Evolutionary conservation across 92 coral and sea anemone species (phyloP), one percentile per base, ranked within the genome.

Genomic region (Heteractis magnifica): DNA sequence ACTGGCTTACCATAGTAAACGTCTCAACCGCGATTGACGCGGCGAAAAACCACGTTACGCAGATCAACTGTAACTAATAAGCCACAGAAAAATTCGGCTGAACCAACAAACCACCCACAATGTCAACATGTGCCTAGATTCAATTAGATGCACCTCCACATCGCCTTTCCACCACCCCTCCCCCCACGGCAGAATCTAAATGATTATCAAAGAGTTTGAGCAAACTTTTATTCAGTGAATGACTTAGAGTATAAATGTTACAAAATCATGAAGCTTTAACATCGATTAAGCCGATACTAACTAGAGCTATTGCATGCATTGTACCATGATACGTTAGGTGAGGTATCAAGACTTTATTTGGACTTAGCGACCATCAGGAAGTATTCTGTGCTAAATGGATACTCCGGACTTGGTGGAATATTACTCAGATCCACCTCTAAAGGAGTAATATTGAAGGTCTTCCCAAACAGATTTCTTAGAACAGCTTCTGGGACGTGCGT

Each of bases 401-500:
- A n/a, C 23, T 62, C 8, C 10, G 23, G 34, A 18, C 23, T 34
- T 62, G 15, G 73, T 68, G 73, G 73, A 2, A 68, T 4, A 21
- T 68, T 68, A 26, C 18, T 68, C 70, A 78, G 41, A 18, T 58
- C 83, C 4, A 80, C 83, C 26, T 85, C 88, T 23, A 85, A 62
- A 19, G 75, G 44, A 23, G 53, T 71, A 72, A 85, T 77, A 34
- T 85, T 78, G 56, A 68, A 85, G 64, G 55, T 70, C 49, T 71
- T 64, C 5, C 88, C 88, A 50, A 56, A 85, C 21, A 85, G 65
- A 7, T 79, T 76, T n/a, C 68, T 52, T 19, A 85, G 48, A 10
- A 77, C 51, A 13, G 72, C 19, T 48, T 64, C 71, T 13, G 88
- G 78, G 8, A 85, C 83, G 48, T 85, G 83, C 8, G 82, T 77